These are phyloP conservation scores for Meganola albula DNA, from an alignment of 2,888 invertebrate species.

Conservation along the genomic window DNA sequence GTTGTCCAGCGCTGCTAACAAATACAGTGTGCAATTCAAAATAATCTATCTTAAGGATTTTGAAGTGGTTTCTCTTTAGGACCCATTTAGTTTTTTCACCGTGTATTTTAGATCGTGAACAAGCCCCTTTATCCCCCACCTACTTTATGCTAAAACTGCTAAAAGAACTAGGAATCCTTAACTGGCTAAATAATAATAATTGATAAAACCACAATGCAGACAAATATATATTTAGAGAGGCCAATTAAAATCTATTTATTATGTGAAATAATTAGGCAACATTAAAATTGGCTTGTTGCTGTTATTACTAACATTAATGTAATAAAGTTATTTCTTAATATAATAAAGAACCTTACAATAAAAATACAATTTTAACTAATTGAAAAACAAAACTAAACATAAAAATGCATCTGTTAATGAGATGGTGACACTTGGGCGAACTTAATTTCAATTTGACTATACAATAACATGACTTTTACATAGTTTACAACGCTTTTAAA, in stretches of 20 bases:
- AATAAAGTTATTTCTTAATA: slow-evolving; percentile 51
- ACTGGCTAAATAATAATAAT: too few relatives aligned
- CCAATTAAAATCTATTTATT: slow-evolving; percentile 60
- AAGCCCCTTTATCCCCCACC: too few relatives aligned
- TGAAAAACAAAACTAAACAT: slow-evolving; percentile 53
- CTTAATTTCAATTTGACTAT: slow-evolving; percentile 33
- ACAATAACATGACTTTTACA: slow-evolving; percentile 22
- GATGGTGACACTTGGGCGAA: slow-evolving; percentile 54
- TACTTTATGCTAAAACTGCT: too few relatives aligned
- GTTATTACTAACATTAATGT: slow-evolving; percentile 36
- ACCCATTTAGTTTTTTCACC: too few relatives aligned
- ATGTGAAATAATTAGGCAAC: slow-evolving; percentile 52
- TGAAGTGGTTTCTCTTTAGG: too few relatives aligned
- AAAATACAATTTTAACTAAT: slow-evolving; percentile 39
- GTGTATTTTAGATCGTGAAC: too few relatives aligned
- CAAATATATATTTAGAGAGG: slow-evolving; percentile 74
- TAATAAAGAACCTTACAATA: slow-evolving; percentile 48
- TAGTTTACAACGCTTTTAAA: slow-evolving; percentile 27
- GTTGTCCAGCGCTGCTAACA: too few relatives aligned
- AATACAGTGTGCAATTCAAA: too few relatives aligned
- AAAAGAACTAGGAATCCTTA: neutral
- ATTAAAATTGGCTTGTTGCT: slow-evolving; percentile 50
- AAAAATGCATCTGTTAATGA: slow-evolving; percentile 55
- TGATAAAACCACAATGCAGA: slow-evolving; percentile 33
- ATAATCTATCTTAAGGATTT: too few relatives aligned